Evolutionary conservation across 2,113 vertebrate genomes (phyloP), one percentile per base, ranked within the genome.

Genomic region (Amphiprion percula): DNA sequence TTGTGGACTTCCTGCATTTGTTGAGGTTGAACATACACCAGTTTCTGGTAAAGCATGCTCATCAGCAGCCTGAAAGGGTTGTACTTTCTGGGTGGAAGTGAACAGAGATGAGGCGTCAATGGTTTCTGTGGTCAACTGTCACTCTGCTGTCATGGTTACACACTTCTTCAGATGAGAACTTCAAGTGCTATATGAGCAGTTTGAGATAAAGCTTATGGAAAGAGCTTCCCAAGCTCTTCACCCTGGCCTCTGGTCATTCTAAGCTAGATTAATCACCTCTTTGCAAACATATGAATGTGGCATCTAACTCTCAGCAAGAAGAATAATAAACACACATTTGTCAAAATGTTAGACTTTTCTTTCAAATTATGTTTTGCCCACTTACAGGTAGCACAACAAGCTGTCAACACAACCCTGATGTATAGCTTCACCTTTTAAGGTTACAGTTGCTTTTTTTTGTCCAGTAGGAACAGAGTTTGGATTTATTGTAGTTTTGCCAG

Each of bases 41-140:
- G 2, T 50, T 76, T 61, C 11, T 4, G 0, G 12, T 1, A 53
- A 50, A 54, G 33, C 9, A 15, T 17, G 50, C 19, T 37, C 26
- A 17, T 49, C 10, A 33, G 17, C 17, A 10, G 14, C 2, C 14
- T 26, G n/a, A 39, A n/a, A 10, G 8, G 68, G 66, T 14, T 55
- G 56, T 14, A 30, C 46, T 50, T 28, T 62, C 16, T n/a, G 16
- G 11, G 21, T 33, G 24, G 52, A 80, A 63, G 8, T 58, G 17
- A 46, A 15, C 47, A 55, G 64, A 12, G 26, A 50, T 52, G 39
- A 75, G 28, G 5, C 78, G 68, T 69, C 11, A 69, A 26, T 17
- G 9, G 17, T 2, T 37, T 17, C 33, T 74, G 37, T 7, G 1
- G 46, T 44, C 46, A 61, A 7, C 44, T 30, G 6, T 37, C 11